Percentiles rank a stretch among this genome's conserved stretches.
These are phyloP conservation scores for Alca torda DNA, from an alignment of 2,797 vertebrate genomes.

Conservation along the genomic window DNA sequence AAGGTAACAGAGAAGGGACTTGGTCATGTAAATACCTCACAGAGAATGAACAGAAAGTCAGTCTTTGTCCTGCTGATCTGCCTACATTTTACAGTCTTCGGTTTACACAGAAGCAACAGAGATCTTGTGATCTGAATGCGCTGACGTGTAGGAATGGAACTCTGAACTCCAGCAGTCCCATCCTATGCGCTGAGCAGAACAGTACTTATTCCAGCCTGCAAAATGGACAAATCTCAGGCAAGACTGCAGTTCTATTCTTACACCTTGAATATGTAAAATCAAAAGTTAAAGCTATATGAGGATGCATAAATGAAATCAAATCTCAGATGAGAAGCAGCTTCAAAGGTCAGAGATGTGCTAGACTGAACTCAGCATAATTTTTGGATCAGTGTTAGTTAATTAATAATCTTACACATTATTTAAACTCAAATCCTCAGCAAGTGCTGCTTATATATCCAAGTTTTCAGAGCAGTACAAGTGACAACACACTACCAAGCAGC, in stretches of 20 bases:
- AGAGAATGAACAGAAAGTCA: background rate
- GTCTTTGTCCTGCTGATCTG: background rate
- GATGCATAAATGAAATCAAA: background rate
- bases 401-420: slow-evolving; percentile 58
- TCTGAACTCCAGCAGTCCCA: background rate
- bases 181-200: background rate
- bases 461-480: background rate
- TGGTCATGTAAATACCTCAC: background rate
- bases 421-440: slow-evolving; percentile 34
- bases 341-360: slow-evolving; percentile 59
- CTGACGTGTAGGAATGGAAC: background rate
- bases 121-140: background rate
- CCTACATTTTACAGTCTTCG: background rate
- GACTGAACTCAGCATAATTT: slow-evolving; percentile 59
- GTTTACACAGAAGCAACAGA: background rate
- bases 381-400: slow-evolving; percentile 59
- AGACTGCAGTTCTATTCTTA: background rate
- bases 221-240: background rate
- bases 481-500: background rate
- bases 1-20: background rate
- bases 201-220: background rate
- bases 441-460: background rate
- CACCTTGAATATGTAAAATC: background rate
- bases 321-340: background rate
- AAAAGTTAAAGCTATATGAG: background rate